These are phyloP conservation scores for Shargacucullia verbasci DNA, from an alignment of 2,888 invertebrate genomes.

Conservation along the genomic window DNA sequence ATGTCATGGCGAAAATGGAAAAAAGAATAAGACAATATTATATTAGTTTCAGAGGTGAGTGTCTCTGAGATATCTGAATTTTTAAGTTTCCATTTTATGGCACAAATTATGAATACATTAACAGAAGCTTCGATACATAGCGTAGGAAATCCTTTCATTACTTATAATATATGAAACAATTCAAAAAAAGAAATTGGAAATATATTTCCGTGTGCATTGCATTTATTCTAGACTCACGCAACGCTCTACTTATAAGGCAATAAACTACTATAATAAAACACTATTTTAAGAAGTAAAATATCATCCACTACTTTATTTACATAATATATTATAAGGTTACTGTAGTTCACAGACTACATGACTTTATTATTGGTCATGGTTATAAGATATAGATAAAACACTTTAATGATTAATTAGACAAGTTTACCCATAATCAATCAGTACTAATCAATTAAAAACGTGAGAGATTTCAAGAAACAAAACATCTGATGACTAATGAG, in stretches of 20 bases:
- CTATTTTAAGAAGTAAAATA: too few relatives aligned
- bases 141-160: slow-evolving; percentile 3
- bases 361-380: not conserved
- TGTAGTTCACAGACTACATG: not conserved
- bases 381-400: slow-evolving; percentile 1
- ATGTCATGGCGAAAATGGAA: too few relatives aligned
- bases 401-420: slow-evolving; percentile 10
- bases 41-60: too few relatives aligned
- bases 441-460: slow-evolving; percentile 27
- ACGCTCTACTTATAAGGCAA: too few relatives aligned
- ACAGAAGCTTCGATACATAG: not conserved
- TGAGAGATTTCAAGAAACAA: slow-evolving; percentile 31
- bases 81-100: too few relatives aligned
- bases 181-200: slow-evolving; percentile 6
- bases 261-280: too few relatives aligned
- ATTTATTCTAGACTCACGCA: not conserved
- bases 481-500: slow-evolving; percentile 32
- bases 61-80: too few relatives aligned
- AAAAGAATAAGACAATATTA: too few relatives aligned
- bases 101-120: too few relatives aligned
- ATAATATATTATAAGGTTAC: too few relatives aligned
- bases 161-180: too few relatives aligned
- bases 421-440: slow-evolving; percentile 16
- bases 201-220: slow-evolving; percentile 2
- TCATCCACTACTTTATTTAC: too few relatives aligned